Percentiles rank a stretch among this genome's conserved stretches.
Conservation (phyloP, 1,140 invertebrate genomes). For the Drosophila pseudoananassae region DNA sequence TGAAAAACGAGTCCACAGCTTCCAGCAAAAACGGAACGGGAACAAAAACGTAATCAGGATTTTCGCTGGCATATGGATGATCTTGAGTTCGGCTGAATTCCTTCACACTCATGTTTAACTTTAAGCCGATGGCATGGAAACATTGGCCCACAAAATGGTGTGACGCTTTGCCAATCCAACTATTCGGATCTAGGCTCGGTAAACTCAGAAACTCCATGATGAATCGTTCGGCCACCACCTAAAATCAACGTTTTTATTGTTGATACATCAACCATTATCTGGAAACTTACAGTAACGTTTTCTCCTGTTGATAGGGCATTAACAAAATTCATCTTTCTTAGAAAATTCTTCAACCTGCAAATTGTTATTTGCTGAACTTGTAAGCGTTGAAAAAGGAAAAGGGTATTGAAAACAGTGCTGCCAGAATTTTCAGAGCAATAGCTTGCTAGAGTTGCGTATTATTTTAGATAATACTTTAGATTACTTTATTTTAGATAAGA, state of each 20-base stretch:
- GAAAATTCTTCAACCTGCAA: not conserved
- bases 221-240: slow-evolving; percentile 28
- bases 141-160: slow-evolving; percentile 62
- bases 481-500: too few species aligned
- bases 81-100: slow-evolving; percentile 25
- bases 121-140: slow-evolving; percentile 42
- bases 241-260: not conserved
- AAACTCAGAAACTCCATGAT: slow-evolving; percentile 26
- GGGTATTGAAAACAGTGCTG: not conserved
- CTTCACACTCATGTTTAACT: slow-evolving; percentile 38
- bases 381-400: slow-evolving; percentile 2
- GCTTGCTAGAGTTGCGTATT: too few species aligned
- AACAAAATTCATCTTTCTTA: slow-evolving; percentile 51
- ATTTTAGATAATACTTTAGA: too few species aligned
- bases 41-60: slow-evolving; percentile 48
- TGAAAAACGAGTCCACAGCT: slow-evolving; percentile 35
- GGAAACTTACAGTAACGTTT: slow-evolving; percentile 17
- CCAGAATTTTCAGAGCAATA: too few species aligned
- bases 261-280: not conserved
- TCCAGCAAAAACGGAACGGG: slow-evolving; percentile 24
- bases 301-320: slow-evolving; percentile 37
- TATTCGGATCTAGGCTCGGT: slow-evolving; percentile 30
- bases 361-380: not conserved
- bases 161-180: slow-evolving; percentile 37
- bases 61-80: slow-evolving; percentile 48